phyloP scores from a whole-genome alignment of 2,888 invertebrate genomes.

The Drosophila mulleri region DNA sequence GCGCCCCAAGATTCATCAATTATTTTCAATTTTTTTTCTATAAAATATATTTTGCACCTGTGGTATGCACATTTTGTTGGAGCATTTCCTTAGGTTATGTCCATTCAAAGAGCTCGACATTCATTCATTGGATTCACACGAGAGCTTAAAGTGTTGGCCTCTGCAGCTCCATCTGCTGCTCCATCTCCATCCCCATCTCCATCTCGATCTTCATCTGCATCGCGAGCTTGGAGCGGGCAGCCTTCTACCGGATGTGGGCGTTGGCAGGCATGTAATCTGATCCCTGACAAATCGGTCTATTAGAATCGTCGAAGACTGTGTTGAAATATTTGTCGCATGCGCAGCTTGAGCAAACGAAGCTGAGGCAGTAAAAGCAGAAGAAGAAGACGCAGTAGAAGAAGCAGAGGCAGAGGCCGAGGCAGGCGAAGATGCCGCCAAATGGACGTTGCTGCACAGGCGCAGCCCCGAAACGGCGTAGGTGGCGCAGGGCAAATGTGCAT shows the following conservation, averaged over 20 bases:
- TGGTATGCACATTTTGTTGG: background rate
- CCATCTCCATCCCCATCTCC: background rate
- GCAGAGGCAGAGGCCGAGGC: conserved; percentile 19
- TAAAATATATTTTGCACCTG: conserved; percentile 17
- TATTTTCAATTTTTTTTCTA: background rate
- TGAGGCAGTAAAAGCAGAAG: background rate
- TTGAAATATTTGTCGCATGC: conserved; percentile 83
- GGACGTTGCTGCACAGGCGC: conserved; percentile 44
- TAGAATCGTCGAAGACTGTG: conserved; percentile 83
- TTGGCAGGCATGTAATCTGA: conserved; percentile 83
- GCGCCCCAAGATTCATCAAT: too few species aligned
- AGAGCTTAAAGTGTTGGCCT: conserved; percentile 13
- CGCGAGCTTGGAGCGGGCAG: conserved; percentile 36
- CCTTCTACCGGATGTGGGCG: conserved; percentile 82
- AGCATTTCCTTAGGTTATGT: conserved; percentile 40
- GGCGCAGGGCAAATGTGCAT: conserved; percentile 69
- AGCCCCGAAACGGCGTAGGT: conserved; percentile 59
- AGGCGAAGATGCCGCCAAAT: conserved; percentile 55
- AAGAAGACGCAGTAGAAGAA: conserved; percentile 35
- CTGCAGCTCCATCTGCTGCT: background rate
- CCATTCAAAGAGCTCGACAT: conserved; percentile 54
- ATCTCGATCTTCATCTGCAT: conserved; percentile 1
- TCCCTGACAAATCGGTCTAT: conserved; percentile 84
- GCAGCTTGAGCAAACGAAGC: conserved; percentile 1
- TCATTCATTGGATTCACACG: conserved; percentile 45